Evolutionary conservation across 2,888 invertebrate genomes (phyloP), one percentile per base, ranked within the genome.

Genomic region (Drosophila longiperda): DNA sequence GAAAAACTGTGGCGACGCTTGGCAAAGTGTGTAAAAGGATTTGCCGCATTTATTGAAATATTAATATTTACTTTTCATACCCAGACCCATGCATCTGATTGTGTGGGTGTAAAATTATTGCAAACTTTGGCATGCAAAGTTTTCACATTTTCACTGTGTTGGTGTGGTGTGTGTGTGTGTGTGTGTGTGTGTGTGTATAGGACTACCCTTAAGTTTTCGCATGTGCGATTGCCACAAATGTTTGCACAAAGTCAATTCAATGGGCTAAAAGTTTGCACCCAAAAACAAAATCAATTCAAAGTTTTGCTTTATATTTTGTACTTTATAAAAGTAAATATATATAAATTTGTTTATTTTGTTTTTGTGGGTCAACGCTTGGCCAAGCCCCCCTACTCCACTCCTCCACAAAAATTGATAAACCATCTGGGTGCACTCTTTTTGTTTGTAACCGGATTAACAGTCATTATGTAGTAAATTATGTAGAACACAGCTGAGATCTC

Each of bases 41-140:
- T 89, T 69, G 66, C 76, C 59, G 60, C 88, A 83, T 86, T 86
- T 87, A 89, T 85, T 87, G 88, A 83, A 85, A 85, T 89, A 83
- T 85, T 89, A 87, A 89, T 85, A 85, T 85, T 89, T 85, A 71
- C 84, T 69, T 78, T 73, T 83, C 75, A 67, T 69, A 36, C 48
- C 50, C 76, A 66, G 66, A 57, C 62, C 48, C 58, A 63, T 66
- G 48, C 50, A 59, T 72, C 64, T 64, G 73, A 64, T 73, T 78
- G 78, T 65, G 66, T 65, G 66, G 34, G 58, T 60, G 64, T 61
- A 42, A 67, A 82, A 82, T 78, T 81, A 81, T 80, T 73, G 77
- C 76, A 81, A 81, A 81, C 73, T 83, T 80, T 80, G 57, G 50
- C 63, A 70, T 70, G 32, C 70, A 66, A 74, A 78, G 64, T 79